Conservation (phyloP, 1,140 invertebrate species). For the Polypedilum vanderplanki region DNA sequence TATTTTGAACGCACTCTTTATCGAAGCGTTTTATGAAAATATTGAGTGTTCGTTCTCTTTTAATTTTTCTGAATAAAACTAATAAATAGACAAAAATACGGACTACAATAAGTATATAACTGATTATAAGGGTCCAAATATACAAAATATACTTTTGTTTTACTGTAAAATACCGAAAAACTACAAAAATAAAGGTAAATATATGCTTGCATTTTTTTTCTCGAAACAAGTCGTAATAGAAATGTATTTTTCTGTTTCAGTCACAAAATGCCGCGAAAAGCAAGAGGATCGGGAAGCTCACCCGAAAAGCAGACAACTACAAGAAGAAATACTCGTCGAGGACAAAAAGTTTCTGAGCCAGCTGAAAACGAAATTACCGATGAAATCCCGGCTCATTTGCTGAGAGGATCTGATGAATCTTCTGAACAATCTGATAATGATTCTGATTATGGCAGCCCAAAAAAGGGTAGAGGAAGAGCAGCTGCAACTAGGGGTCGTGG, state of each 20-base stretch:
- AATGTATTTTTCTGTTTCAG: background rate
- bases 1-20: too few species aligned
- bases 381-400: background rate
- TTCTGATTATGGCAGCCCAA: constrained; percentile 17
- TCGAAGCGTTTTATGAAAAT: too few species aligned
- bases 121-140: too few species aligned
- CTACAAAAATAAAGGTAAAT: too few species aligned
- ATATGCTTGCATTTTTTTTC: too few species aligned
- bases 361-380: background rate
- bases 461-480: constrained; percentile 1
- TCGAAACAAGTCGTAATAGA: background rate
- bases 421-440: constrained; percentile 22
- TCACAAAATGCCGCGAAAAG: constrained; percentile 21
- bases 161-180: too few species aligned
- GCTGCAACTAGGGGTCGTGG: background rate
- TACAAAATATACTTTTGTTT: too few species aligned
- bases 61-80: too few species aligned
- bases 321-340: background rate
- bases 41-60: too few species aligned
- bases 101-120: too few species aligned
- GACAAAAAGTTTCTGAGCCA: background rate
- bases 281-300: background rate
- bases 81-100: too few species aligned
- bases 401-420: constrained; percentile 4
- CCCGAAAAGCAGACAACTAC: background rate